Conservation (phyloP, 23 tunicate genomes). For the Styela plicata region DNA sequence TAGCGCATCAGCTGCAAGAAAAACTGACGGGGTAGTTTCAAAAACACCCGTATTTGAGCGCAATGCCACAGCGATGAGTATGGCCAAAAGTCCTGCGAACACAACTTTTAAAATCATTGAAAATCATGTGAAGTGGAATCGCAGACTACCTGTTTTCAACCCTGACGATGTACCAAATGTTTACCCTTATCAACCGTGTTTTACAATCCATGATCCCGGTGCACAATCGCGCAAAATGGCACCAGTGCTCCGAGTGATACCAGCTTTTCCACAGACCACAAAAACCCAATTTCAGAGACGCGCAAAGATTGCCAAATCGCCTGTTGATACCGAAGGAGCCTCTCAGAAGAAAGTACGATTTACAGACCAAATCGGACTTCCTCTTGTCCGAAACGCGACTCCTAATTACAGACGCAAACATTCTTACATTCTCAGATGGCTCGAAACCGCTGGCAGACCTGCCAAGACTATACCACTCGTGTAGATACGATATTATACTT, state of each 20-base stretch:
- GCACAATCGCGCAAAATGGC: slow-evolving; percentile 76
- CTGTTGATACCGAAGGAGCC: slow-evolving; percentile 34
- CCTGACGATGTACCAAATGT: slow-evolving; percentile 5
- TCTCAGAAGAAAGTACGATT: slow-evolving; percentile 73
- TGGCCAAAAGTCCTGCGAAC: not conserved
- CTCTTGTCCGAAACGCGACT: slow-evolving; percentile 67
- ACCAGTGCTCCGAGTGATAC: slow-evolving; percentile 72
- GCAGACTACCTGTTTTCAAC: not conserved
- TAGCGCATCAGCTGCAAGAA: not conserved
- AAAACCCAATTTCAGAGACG: not conserved
- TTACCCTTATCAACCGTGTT: slow-evolving; percentile 34
- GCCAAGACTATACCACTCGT: slow-evolving; percentile 16
- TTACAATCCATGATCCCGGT: slow-evolving; percentile 26
- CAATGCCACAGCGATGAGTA: not conserved
- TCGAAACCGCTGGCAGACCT: slow-evolving; percentile 77
- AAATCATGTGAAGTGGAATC: slow-evolving; percentile 19
- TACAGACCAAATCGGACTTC: slow-evolving; percentile 72
- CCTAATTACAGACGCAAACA: slow-evolving; percentile 77
- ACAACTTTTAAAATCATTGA: slow-evolving; percentile 26
- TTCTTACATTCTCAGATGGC: slow-evolving; percentile 80
- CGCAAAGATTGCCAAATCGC: slow-evolving; percentile 25
- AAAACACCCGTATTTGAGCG: slow-evolving; percentile 12
- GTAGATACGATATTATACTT: too few species aligned
- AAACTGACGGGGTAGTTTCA: not conserved
- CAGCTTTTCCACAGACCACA: slow-evolving; percentile 29